A percentile compares a stretch with the other conserved stretches of the same genome.
Evolutionary conservation across 2,113 vertebrate genomes (phyloP).

Genomic region (Pedionomus torquatus): DNA sequence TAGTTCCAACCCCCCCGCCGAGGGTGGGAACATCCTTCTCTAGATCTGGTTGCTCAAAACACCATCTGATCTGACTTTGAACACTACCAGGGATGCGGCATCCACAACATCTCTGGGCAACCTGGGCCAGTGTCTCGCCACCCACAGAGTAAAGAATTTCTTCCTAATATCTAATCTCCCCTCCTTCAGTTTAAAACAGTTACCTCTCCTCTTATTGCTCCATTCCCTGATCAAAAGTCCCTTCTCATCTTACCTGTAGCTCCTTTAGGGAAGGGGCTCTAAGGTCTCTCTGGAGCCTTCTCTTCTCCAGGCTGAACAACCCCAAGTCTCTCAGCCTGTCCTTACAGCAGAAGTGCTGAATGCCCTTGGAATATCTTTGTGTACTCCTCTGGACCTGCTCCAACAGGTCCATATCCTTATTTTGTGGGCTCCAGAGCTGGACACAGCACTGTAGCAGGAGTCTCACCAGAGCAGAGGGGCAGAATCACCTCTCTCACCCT

Average conservation of each 20-base stretch:
- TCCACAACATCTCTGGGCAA: neutral
- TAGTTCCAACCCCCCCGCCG: rapidly evolving
- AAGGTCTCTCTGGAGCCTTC: neutral
- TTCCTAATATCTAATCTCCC: neutral
- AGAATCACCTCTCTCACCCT: neutral
- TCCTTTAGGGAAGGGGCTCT: neutral
- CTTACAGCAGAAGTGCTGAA: neutral
- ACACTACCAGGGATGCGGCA: neutral
- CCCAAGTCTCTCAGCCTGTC: neutral
- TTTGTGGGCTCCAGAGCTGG: neutral
- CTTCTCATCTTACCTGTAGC: neutral
- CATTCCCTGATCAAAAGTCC: neutral
- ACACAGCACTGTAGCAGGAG: rapidly evolving
- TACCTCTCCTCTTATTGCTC: neutral
- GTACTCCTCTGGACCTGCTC: neutral
- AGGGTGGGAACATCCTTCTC: neutral
- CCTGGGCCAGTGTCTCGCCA: rapidly evolving
- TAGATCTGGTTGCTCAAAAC: neutral
- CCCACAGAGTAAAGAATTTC: neutral
- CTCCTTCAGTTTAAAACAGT: neutral
- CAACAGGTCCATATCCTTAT: neutral
- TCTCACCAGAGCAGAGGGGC: neutral
- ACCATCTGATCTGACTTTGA: rapidly evolving
- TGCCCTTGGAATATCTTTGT: rapidly evolving
- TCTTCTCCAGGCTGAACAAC: neutral